Base-by-base conservation (phyloP, 2,113 vertebrate genomes). In the Zosterops hypoxanthus region DNA sequence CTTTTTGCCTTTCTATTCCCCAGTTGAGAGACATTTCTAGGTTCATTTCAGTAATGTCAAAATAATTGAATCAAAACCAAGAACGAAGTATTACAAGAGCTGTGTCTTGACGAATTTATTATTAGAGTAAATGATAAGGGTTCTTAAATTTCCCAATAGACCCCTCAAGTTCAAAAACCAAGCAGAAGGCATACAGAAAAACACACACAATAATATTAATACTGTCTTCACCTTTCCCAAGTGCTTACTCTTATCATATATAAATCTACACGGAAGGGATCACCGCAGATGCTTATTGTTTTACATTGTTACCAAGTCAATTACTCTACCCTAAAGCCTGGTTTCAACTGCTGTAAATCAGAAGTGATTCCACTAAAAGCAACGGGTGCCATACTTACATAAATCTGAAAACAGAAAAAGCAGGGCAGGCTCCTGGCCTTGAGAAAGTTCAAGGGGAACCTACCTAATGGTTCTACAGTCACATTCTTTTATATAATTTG, bases 11-110 rank as follows among this genome's bases (percentile, higher is more conserved):
- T 96, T 81, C 75, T 94, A 89, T 94, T 94, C 91, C 95, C 95
- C 50, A 71, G 83, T 14, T 82, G 36, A 88, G 69, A 96, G 88
- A 88, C 93, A 96, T 96, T 96, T 98, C 92, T 86, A 93, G 88
- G 92, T 93, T 97, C 91, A 95, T 95, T 97, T 97, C 92, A 96
- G 94, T 94, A 87, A 97, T 33, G 91, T 97, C 97, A 98, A 97
- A 98, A 98, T 97, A 97, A 97, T 94, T 94, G 85, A 93, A 96
- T 97, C 84, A 97, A 96, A 98, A 85, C 53, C 80, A 65, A 94
- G 94, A 94, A 88, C 31, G 59, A 88, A 97, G 71, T 65, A 90
- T 73, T 90, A 90, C 86, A 86, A 92, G 82, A 72, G 65, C 77
- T 75, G 60, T 52, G 52, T 84, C 96, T 83, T 82, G 92, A 94